phyloP scores from a whole-genome alignment of 2,113 vertebrate species.

The Anguilla rostrata region DNA sequence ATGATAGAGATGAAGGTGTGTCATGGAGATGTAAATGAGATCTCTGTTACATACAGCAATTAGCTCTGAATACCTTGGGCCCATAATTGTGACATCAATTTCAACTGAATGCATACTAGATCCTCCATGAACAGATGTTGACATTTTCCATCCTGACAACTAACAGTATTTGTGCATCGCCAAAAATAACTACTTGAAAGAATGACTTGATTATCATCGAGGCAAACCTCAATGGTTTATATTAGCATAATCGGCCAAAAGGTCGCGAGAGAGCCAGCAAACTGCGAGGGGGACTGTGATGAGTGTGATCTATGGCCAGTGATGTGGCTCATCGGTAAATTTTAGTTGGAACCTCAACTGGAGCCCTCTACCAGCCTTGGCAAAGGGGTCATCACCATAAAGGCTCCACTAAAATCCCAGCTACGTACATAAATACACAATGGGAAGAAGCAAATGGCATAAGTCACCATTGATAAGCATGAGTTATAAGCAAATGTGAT shows the following conservation, averaged over 20 bases:
- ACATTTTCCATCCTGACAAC: neutral
- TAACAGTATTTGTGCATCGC: neutral
- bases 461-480: neutral
- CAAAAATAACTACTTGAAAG: neutral
- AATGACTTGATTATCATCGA: neutral
- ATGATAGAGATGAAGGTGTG: neutral
- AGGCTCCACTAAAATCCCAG: neutral
- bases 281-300: neutral
- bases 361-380: neutral
- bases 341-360: neutral
- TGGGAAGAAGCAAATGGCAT: neutral
- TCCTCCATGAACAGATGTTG: conserved; percentile 5
- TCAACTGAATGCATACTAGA: conserved; percentile 8
- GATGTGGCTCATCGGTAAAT: neutral
- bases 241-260: neutral
- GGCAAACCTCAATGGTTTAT: neutral
- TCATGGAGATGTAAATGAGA: neutral
- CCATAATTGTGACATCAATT: conserved; percentile 14
- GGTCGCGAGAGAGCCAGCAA: neutral
- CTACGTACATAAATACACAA: neutral
- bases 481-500: neutral
- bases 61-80: conserved; percentile 19
- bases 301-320: neutral
- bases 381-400: neutral
- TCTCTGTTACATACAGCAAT: neutral